phyloP scores from a whole-genome alignment of 2,888 invertebrate species.

The Drosophila villosipedis region DNA sequence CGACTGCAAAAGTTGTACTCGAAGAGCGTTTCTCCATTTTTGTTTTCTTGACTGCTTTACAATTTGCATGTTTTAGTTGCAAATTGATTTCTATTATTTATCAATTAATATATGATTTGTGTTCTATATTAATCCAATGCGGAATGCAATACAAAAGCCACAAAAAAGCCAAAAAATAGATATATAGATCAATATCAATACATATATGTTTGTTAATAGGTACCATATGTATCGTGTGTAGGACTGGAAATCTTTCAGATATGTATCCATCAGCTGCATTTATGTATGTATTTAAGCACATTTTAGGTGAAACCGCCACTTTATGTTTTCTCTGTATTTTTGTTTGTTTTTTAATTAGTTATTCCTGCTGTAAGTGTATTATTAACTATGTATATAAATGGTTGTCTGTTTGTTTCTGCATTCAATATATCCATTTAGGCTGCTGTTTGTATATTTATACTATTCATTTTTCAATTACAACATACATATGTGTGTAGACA shows the following conservation, averaged over 20 bases:
- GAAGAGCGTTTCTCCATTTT: neutral
- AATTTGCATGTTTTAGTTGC: neutral
- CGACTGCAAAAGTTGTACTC: neutral
- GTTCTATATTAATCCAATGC: constrained; percentile 1
- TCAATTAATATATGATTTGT: neutral
- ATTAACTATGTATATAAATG: neutral
- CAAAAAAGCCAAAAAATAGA: neutral
- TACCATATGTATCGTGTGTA: neutral
- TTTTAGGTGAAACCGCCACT: constrained; percentile 53
- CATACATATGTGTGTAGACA: constrained; percentile 9
- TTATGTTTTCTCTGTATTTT: neutral
- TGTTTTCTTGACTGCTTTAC: neutral
- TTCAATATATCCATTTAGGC: neutral
- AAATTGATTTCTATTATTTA: neutral
- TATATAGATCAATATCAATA: neutral
- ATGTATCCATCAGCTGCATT: constrained; percentile 46
- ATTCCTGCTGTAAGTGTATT: constrained; percentile 1
- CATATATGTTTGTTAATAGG: neutral
- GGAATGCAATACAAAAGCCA: constrained; percentile 13
- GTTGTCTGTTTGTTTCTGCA: neutral
- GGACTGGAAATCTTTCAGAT: constrained; percentile 43
- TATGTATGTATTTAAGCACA: constrained; percentile 27
- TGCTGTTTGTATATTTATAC: neutral
- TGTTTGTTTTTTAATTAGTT: neutral
- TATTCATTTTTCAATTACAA: constrained; percentile 17